Conservation (phyloP, 2,113 vertebrate genomes). For the Anthoscopus minutus region DNA sequence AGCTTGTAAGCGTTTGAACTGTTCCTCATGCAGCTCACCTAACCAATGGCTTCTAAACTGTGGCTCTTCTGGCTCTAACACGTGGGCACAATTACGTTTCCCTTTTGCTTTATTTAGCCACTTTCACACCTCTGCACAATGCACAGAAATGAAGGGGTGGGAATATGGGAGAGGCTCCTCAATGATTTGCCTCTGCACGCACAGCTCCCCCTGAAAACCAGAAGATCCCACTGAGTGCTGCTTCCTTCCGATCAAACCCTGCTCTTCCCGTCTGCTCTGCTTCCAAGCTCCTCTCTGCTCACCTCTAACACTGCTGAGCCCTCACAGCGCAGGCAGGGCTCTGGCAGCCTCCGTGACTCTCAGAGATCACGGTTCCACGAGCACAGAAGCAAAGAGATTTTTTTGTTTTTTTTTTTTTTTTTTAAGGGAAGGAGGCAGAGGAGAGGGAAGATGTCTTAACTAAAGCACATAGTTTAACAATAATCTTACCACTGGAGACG, state of each 20-base stretch:
- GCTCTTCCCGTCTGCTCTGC: conserved; percentile 8
- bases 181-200: background rate
- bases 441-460: conserved; percentile 40
- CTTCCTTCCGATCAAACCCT: background rate
- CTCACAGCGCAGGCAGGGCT: background rate
- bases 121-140: background rate
- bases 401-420: background rate
- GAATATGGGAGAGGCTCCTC: background rate
- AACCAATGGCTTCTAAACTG: background rate
- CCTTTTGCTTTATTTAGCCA: background rate
- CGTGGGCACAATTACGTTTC: background rate
- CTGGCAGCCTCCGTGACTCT: background rate
- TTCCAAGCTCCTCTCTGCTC: background rate
- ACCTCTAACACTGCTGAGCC: background rate
- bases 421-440: background rate
- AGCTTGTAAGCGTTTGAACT: background rate
- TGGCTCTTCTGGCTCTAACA: background rate
- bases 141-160: background rate
- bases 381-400: background rate
- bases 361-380: background rate
- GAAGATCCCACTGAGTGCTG: background rate
- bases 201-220: background rate
- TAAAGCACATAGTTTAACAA: conserved; percentile 61
- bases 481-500: conserved; percentile 97
- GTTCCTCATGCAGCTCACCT: background rate